Conservation (phyloP, 2,888 invertebrate species). For the Cryptocephalus primarius region DNA sequence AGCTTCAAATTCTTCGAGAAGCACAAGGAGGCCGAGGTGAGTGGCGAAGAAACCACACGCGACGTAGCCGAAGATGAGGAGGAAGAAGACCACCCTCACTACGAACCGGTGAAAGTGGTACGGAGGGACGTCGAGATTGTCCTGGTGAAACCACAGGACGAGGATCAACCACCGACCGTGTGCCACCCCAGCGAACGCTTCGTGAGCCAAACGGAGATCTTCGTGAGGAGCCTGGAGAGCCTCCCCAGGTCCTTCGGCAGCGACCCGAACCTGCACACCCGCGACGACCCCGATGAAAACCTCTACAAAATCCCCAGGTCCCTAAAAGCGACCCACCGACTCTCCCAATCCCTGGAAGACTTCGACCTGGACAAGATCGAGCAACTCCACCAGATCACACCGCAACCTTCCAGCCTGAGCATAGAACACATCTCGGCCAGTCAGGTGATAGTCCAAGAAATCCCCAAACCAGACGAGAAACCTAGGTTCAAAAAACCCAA, state of each 20-base stretch:
- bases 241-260: conserved; percentile 28
- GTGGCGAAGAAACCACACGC: conserved; percentile 2
- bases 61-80: conserved; percentile 13
- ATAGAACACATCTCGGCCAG: conserved; percentile 35
- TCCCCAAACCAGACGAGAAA: conserved; percentile 14
- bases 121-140: conserved; percentile 29
- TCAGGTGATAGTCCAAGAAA: conserved; percentile 19
- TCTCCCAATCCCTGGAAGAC: conserved; percentile 32
- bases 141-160: conserved; percentile 8
- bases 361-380: conserved; percentile 26
- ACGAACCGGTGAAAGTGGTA: conserved; percentile 11
- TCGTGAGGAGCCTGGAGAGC: conserved; percentile 14
- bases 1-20: conserved; percentile 35
- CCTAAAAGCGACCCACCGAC: conserved; percentile 21
- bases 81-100: conserved; percentile 4
- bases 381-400: conserved; percentile 4
- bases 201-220: conserved; percentile 18
- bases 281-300: conserved; percentile 20
- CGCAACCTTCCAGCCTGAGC: conserved; percentile 25
- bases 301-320: conserved; percentile 34
- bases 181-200: conserved; percentile 17
- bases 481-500: conserved; percentile 27
- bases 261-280: conserved; percentile 28
- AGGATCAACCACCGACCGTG: conserved; percentile 4
- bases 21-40: conserved; percentile 1